Percentiles rank a stretch among this genome's conserved stretches.
These are phyloP conservation scores for Dryobota labecula DNA, from an alignment of 2,888 invertebrate genomes.

Conservation along the genomic window DNA sequence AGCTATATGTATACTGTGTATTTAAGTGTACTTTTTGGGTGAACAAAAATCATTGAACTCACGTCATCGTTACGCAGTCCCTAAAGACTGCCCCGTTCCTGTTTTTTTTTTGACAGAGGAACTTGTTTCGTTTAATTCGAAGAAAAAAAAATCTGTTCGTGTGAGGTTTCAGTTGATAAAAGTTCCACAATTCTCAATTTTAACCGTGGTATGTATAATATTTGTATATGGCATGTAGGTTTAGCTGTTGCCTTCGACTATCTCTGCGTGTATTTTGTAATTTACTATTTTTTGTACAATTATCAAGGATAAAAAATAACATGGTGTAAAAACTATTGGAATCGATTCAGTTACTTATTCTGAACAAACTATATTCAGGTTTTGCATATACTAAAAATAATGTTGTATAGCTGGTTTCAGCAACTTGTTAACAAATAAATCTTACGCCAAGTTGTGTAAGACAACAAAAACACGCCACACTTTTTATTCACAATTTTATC, in stretches of 20 bases:
- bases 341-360: too few relatives aligned
- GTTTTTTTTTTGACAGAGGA: neutral
- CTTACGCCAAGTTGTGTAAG: neutral
- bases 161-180: neutral
- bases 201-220: neutral
- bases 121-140: neutral
- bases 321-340: too few relatives aligned
- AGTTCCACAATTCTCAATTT: neutral
- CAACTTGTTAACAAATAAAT: neutral
- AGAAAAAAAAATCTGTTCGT: neutral
- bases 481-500: constrained; percentile 14
- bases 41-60: too few relatives aligned
- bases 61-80: too few relatives aligned
- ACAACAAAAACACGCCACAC: neutral
- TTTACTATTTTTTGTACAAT: neutral
- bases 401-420: neutral
- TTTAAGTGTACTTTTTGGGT: too few relatives aligned
- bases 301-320: neutral
- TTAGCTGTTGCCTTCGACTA: neutral
- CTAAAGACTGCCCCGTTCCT: too few relatives aligned
- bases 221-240: neutral
- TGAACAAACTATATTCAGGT: too few relatives aligned
- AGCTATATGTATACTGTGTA: too few relatives aligned
- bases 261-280: neutral
- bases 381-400: too few relatives aligned